Evolutionary conservation across 1,140 invertebrate genomes (phyloP), one percentile per base, ranked within the genome.

Genomic region (Neodiprion pinetum): DNA sequence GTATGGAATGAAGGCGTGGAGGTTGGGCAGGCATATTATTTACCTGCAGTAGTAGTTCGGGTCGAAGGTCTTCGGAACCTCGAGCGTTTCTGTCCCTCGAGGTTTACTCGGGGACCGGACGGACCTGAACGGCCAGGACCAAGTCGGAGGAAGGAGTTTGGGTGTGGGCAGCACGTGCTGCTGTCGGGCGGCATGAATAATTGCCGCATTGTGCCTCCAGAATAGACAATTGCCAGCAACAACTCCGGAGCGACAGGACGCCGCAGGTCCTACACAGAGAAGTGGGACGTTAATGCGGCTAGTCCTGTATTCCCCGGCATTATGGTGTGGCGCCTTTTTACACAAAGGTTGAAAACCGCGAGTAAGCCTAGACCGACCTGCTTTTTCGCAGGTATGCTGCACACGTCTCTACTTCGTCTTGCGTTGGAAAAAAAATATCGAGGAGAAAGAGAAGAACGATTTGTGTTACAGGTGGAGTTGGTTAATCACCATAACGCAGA

Each of bases 161-260:
- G 53, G 53, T 61, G 53, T 61, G 53, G 53, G 53, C 53, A 61
- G 53, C 53, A 61, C 53, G 53, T 61, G 53, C 53, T 12, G 53
- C 53, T 61, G 53, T 61, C 53, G 4, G 53, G 8, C 53, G 3
- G 11, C 53, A 61, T 61, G 53, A 61, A 61, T 61, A 61, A 61
- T 61, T 61, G 53, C 53, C 53, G 53, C 53, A 61, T 61, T 61
- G 53, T 61, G 53, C 53, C n/a, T 61, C 53, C 11, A 61, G 53
- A 61, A 61, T 61, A 61, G 53, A 61, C 53, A 61, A 61, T 61
- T 61, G 53, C 53, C 53, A 61, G 53, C 11, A 17, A 12, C 53
- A 40, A 40, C 53, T 17, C 11, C n/a, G 8, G 53, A 61, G 53
- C 53, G n/a, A 9, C 9, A 61, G 11, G 4, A 17, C 11, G 28